Conservation (phyloP, 2,113 vertebrate species). For the Aleadryas rufinucha region DNA sequence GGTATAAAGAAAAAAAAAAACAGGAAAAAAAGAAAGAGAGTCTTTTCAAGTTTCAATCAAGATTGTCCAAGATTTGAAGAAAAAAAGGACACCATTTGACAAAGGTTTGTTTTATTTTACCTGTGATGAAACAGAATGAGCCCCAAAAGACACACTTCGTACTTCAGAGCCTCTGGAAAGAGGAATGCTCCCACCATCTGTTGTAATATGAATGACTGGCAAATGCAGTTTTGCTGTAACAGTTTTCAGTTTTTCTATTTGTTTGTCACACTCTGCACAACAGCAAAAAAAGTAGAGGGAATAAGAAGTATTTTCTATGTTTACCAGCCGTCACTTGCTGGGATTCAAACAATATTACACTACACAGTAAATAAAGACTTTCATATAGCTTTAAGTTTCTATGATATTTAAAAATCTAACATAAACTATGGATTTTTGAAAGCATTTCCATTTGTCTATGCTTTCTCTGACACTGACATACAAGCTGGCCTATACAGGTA, state of each 20-base stretch:
- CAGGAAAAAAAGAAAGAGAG: neutral
- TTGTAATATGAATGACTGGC: neutral
- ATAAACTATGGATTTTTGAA: neutral
- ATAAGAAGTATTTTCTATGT: neutral
- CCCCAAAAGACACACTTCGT: conserved; percentile 48
- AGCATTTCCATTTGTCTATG: neutral
- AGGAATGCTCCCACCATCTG: conserved; percentile 41
- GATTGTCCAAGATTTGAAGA: neutral
- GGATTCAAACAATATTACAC: neutral
- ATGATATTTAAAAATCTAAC: neutral
- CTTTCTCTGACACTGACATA: neutral
- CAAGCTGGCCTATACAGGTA: neutral
- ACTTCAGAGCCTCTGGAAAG: conserved; percentile 72
- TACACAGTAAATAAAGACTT: neutral
- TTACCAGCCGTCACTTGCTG: neutral
- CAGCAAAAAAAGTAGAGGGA: neutral
- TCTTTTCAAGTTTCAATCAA: neutral
- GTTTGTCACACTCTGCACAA: conserved; percentile 53
- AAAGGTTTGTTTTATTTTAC: conserved; percentile 47
- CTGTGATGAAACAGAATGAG: conserved; percentile 63
- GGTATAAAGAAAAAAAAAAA: neutral
- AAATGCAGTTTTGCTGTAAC: conserved; percentile 44
- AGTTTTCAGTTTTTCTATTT: conserved; percentile 45
- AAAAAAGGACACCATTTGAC: neutral
- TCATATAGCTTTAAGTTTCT: neutral